phyloP scores from a whole-genome alignment of 2,797 vertebrate genomes.

The Telmatherina bonti region DNA sequence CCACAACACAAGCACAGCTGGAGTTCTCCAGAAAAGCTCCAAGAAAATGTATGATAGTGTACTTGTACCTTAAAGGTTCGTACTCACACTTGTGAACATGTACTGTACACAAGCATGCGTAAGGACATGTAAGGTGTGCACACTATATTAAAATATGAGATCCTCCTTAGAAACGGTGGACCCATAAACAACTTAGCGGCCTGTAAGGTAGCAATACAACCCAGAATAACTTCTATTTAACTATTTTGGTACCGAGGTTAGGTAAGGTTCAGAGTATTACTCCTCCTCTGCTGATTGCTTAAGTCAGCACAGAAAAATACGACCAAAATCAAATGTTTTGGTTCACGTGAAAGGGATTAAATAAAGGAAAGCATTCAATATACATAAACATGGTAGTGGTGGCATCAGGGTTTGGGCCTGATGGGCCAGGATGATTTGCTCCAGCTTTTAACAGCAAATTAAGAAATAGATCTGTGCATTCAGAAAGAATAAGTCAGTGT shows the following conservation, averaged over 20 bases:
- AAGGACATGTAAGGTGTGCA: background rate
- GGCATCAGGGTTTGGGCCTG: background rate
- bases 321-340: background rate
- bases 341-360: background rate
- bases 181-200: background rate
- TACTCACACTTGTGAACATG: slow-evolving; percentile 2
- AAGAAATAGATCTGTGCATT: background rate
- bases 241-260: too few relatives aligned
- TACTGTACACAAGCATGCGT: background rate
- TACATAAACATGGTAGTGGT: background rate
- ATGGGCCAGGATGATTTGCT: background rate
- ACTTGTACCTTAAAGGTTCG: slow-evolving; percentile 49
- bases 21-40: slow-evolving; percentile 64
- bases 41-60: slow-evolving; percentile 61
- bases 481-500: background rate
- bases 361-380: background rate
- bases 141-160: background rate
- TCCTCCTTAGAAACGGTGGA: background rate
- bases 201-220: background rate
- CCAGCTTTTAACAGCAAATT: background rate
- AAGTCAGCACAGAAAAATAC: background rate
- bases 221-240: background rate
- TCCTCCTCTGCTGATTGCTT: background rate
- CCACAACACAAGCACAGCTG: slow-evolving; percentile 68
- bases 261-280: too few relatives aligned